Base-by-base conservation (phyloP, 2,888 invertebrate species). In the Noctua janthe region DNA sequence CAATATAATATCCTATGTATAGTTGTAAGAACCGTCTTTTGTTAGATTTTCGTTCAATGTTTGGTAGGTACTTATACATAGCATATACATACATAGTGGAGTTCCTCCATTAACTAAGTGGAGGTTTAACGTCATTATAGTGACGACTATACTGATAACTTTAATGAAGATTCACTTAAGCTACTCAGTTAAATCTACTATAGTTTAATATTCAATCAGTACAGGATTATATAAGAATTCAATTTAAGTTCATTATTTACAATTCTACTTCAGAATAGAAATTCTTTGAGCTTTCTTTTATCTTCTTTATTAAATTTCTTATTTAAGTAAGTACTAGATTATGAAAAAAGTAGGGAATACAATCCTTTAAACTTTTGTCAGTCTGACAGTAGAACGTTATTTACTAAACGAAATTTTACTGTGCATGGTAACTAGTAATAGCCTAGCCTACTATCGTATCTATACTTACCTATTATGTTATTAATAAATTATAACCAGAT, bases 61-160 rank as follows among this genome's bases (percentile, higher is more conserved):
- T 67, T 15, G n/a, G 43, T n/a, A 43, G 17, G 1, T 35, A 29
- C 67, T 23, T 49, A 39, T 4, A 51, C 29, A 49, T 29, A 29
- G n/a, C 43, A 49, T 35, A 35, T 66, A 76, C 23, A 43, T 59
- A 56, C 23, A 11, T 56, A 23, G 15, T 62, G 10, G 23, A 80
- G 56, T 15, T 47, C 20, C 10, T 51, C 69, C 23, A 83, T 72
- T 76, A 54, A 64, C 54, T 76, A 62, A 76, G 51, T 47, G 39
- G 49, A 64, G 54, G 62, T 64, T 64, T 39, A 74, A 74, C 15
- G 47, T 62, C 35, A 74, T 81, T 62, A 35, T 35, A 82, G 17
- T 35, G 43, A 67, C 29, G 11, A 72, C 59, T 72, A 70, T 62
- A 39, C 69, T 76, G 35, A 76, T 49, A 74, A 72, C 47, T 43